Conservation (phyloP, 2,113 vertebrate genomes). For the Pangasianodon gigas region DNA sequence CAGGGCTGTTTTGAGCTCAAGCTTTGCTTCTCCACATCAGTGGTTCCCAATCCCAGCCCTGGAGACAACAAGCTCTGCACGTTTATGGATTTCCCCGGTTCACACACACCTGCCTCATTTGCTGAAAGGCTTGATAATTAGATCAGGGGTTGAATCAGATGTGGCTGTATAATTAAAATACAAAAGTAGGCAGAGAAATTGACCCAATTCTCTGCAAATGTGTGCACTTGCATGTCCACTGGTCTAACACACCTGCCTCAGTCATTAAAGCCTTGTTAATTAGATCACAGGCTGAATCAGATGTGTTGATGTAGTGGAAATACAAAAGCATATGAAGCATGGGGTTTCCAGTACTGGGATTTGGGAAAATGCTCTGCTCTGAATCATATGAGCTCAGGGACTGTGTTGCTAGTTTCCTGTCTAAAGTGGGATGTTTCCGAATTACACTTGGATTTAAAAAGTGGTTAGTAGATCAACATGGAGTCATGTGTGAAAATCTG, state of each 20-base stretch:
- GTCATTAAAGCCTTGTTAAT: background rate
- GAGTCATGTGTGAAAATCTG: background rate
- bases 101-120: conserved; percentile 7
- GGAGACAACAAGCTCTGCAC: background rate
- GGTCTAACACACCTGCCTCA: background rate
- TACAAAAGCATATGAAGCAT: background rate
- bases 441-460: background rate
- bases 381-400: background rate
- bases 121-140: conserved; percentile 21
- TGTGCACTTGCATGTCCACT: background rate
- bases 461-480: background rate
- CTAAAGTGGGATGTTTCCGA: background rate
- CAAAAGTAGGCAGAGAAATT: background rate
- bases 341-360: conserved; percentile 16
- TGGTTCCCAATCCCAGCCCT: conserved; percentile 28
- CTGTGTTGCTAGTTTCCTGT: background rate
- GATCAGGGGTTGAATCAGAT: background rate
- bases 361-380: conserved; percentile 3
- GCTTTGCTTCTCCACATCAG: background rate
- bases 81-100: conserved; percentile 15
- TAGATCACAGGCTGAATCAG: background rate
- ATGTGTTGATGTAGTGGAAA: background rate
- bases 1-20: background rate
- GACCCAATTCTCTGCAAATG: background rate
- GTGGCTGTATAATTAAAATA: background rate